Conservation (phyloP, 2,113 vertebrate species). For the Phaethon lepturus region DNA sequence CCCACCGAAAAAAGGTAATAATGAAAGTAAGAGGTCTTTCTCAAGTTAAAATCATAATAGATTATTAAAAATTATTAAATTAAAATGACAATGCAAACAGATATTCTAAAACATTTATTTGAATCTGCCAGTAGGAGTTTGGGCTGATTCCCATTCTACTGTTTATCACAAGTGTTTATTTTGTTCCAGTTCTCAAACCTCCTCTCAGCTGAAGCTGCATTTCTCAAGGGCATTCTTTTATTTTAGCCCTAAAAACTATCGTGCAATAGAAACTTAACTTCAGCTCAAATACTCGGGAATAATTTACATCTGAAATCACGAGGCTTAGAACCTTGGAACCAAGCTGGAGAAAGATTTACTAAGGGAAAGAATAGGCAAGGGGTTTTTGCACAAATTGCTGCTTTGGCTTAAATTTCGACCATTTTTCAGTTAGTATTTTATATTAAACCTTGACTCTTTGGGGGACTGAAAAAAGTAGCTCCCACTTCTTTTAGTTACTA, state of each 20-base stretch:
- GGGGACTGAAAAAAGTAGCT: not conserved
- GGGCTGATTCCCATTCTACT: not conserved
- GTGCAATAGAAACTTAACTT: not conserved
- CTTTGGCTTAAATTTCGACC: not conserved
- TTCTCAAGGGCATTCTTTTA: not conserved
- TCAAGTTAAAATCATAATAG: not conserved
- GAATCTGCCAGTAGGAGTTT: not conserved
- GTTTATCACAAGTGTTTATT: not conserved
- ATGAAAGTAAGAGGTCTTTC: not conserved
- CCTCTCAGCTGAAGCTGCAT: not conserved
- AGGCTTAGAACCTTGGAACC: not conserved
- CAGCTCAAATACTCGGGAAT: not conserved
- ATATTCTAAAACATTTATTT: not conserved
- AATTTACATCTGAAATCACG: not conserved
- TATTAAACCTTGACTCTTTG: not conserved
- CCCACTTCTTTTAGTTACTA: not conserved
- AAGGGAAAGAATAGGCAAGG: not conserved
- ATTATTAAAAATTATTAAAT: not conserved
- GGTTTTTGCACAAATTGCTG: not conserved
- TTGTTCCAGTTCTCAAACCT: not conserved
- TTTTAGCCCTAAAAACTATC: not conserved
- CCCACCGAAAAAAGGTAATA: not conserved
- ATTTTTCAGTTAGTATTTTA: slow-evolving; percentile 21
- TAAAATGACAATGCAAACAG: not conserved
- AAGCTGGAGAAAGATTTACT: not conserved